Evolutionary conservation across 2,888 invertebrate species (phyloP).

Genomic region (Orthosia gracilis): DNA sequence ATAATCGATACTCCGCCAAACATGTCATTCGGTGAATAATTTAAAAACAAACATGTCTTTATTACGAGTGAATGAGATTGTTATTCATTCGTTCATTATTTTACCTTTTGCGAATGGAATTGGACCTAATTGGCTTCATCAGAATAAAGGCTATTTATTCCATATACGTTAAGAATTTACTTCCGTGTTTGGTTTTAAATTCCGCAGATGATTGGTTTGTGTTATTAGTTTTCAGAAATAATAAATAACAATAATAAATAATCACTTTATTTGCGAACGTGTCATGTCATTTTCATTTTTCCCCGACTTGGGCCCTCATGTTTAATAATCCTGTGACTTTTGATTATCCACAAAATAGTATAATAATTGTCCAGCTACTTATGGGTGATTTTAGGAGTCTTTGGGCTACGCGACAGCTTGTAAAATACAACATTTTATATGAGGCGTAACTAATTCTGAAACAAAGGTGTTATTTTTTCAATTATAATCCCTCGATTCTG

Average conservation of each 20-base stretch:
- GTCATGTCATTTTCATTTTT: not conserved
- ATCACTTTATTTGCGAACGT: not conserved
- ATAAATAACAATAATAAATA: no score
- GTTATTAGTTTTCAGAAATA: not conserved
- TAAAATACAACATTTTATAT: no score
- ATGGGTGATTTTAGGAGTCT: no score
- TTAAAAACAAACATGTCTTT: slow-evolving; percentile 38
- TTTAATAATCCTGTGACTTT: no score
- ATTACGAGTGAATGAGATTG: slow-evolving; percentile 26
- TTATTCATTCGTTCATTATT: slow-evolving; percentile 16
- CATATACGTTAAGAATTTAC: not conserved
- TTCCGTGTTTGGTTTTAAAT: not conserved
- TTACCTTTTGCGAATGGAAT: not conserved
- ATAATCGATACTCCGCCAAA: slow-evolving; percentile 38
- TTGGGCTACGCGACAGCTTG: no score
- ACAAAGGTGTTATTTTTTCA: no score
- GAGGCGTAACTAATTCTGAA: no score
- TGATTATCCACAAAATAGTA: no score
- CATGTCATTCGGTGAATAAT: slow-evolving; percentile 42
- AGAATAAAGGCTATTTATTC: not conserved
- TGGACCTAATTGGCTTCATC: not conserved
- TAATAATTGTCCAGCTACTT: no score
- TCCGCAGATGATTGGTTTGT: not conserved
- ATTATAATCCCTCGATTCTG: no score
- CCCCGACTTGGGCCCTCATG: no score